Base-by-base conservation (phyloP, 2,113 vertebrate genomes). In the Podiceps cristatus region DNA sequence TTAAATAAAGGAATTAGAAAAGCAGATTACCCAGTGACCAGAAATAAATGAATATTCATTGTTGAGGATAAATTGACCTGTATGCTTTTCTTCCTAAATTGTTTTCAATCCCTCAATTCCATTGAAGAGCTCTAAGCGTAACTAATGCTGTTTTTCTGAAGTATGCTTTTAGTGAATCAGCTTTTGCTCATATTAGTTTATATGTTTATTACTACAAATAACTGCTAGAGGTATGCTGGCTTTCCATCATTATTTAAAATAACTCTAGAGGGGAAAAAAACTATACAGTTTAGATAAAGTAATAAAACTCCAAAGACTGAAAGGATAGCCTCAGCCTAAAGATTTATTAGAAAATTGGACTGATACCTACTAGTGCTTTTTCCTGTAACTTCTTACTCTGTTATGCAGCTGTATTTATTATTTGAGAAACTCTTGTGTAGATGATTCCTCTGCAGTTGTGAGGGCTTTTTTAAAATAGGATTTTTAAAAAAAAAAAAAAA, bases 11-110 rank as follows among this genome's bases (percentile, higher is more conserved):
- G 76, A 84, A 88, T 62, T 76, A 75, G 60, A 80, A 96, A 93
- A 86, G 66, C 63, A 89, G 63, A 82, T 96, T 84, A 81, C 19
- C 60, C 66, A 79, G 50, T 94, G 87, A 95, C 91, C 87, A 91
- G 89, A 96, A 93, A 67, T 81, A 94, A 94, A 93, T 90, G 74
- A 94, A 85, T 97, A 90, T 79, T 93, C 63, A 69, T 73, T 96
- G 89, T 73, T 93, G 63, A 89, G 77, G 37, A 76, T 78, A 91
- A 94, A 91, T 88, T 93, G 77, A 95, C 74, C 81, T 93, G 22
- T 90, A 44, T 71, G 72, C 68, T 93, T 95, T 96, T 90, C 64
- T 72, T 95, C 53, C 47, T 78, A 58, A 93, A 83, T 89, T 69
- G 77, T 82, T 63, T 94, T 86, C 89, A 90, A 9, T 85, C 45